These are phyloP conservation scores for Callipepla californica DNA, from an alignment of 2,113 vertebrate genomes.

Conservation along the genomic window DNA sequence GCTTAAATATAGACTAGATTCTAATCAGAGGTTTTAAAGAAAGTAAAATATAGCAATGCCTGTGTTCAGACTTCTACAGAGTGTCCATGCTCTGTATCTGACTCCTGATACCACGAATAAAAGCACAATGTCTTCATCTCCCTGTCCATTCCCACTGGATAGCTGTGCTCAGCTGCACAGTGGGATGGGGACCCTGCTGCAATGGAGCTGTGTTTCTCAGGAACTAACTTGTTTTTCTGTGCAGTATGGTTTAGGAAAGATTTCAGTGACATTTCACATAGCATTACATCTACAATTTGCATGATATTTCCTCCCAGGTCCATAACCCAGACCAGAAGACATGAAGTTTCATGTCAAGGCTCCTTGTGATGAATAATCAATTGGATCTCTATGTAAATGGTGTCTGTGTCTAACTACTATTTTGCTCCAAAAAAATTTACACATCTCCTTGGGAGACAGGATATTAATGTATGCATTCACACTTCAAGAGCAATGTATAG, in stretches of 20 bases:
- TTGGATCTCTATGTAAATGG: background rate
- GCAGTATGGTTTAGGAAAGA: background rate
- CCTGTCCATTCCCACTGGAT: background rate
- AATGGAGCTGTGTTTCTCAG: background rate
- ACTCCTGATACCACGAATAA: background rate
- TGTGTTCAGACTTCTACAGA: background rate
- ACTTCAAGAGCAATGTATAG: background rate
- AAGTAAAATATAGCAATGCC: accelerated
- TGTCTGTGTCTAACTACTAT: background rate
- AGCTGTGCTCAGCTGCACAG: background rate
- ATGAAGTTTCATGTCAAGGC: background rate
- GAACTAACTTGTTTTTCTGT: background rate
- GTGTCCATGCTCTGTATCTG: accelerated
- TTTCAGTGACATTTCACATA: background rate
- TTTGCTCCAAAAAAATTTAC: background rate
- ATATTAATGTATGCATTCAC: background rate
- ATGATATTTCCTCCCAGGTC: background rate
- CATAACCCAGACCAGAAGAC: background rate
- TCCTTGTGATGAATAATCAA: background rate
- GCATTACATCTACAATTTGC: background rate
- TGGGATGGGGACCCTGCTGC: background rate
- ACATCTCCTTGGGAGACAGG: background rate
- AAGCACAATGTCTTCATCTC: accelerated
- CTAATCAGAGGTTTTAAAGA: background rate
- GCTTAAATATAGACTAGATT: background rate